Evolutionary conservation across 2,797 vertebrate species (phyloP).

Genomic region (Avahi laniger): DNA sequence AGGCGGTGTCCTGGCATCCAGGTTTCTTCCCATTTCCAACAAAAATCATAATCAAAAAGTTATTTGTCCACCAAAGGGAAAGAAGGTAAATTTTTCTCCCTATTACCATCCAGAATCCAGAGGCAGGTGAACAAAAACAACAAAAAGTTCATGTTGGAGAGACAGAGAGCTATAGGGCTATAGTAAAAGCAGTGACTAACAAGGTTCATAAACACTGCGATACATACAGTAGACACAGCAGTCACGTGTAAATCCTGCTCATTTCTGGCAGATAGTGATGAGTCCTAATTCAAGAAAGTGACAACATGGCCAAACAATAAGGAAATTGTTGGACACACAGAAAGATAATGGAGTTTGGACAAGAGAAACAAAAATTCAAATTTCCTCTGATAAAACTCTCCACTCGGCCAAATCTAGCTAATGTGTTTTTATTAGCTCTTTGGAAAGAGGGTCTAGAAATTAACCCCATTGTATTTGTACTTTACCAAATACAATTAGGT

Average conservation of each 20-base stretch:
- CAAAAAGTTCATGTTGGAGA: not conserved
- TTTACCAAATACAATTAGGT: not conserved
- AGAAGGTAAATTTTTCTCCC: not conserved
- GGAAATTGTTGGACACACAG: not conserved
- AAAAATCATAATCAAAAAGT: constrained; percentile 2
- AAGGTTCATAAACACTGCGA: not conserved
- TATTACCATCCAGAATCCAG: not conserved
- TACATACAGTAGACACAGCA: not conserved
- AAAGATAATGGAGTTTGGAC: not conserved
- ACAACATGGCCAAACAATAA: not conserved
- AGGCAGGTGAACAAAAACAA: not conserved
- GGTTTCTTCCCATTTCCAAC: not conserved
- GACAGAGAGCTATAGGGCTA: not conserved
- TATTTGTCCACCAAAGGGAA: not conserved
- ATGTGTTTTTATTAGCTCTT: not conserved
- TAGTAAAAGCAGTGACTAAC: not conserved
- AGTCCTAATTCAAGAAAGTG: not conserved
- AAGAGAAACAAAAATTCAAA: not conserved
- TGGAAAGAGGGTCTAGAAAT: not conserved
- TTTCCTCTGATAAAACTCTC: not conserved
- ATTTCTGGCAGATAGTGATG: not conserved
- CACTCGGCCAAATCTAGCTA: not conserved
- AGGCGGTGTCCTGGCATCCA: not conserved
- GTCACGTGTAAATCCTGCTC: not conserved
- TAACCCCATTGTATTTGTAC: not conserved